phyloP scores from a whole-genome alignment of 2,797 vertebrate species.

The Aplochiton taeniatus region DNA sequence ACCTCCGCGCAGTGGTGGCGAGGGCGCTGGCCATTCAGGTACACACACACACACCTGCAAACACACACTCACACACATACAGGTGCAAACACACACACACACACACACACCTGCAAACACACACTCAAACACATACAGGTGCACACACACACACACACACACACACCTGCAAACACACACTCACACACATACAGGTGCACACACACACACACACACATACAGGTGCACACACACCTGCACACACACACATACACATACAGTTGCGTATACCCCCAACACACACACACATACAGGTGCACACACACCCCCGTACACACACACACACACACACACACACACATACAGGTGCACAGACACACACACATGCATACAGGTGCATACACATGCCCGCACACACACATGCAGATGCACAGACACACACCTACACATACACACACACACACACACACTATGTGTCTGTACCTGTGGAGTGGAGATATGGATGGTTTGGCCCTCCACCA shows the following conservation, averaged over 20 bases:
- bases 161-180: too few relatives aligned
- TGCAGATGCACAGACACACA: conserved; percentile 19
- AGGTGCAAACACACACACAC: not conserved
- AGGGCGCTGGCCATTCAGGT: conserved; percentile 91
- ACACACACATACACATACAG: too few relatives aligned
- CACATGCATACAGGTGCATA: conserved; percentile 19
- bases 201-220: too few relatives aligned
- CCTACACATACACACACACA: too few relatives aligned
- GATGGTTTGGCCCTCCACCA: too few relatives aligned
- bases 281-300: conserved; percentile 1
- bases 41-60: conserved; percentile 35
- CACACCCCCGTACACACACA: conserved; percentile 2
- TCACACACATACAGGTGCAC: not conserved
- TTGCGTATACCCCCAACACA: too few relatives aligned
- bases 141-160: conserved; percentile 1
- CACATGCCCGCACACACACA: conserved; percentile 22
- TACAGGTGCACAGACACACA: too few relatives aligned
- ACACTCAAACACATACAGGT: not conserved
- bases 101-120: conserved; percentile 5
- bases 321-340: conserved; percentile 1
- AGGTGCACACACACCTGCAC: too few relatives aligned
- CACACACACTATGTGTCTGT: too few relatives aligned
- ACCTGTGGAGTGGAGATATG: too few relatives aligned
- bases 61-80: conserved; percentile 13
- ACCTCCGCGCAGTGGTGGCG: conserved; percentile 87